phyloP scores from a whole-genome alignment of 2,797 vertebrate genomes.

The Cossypha dichroa region DNA sequence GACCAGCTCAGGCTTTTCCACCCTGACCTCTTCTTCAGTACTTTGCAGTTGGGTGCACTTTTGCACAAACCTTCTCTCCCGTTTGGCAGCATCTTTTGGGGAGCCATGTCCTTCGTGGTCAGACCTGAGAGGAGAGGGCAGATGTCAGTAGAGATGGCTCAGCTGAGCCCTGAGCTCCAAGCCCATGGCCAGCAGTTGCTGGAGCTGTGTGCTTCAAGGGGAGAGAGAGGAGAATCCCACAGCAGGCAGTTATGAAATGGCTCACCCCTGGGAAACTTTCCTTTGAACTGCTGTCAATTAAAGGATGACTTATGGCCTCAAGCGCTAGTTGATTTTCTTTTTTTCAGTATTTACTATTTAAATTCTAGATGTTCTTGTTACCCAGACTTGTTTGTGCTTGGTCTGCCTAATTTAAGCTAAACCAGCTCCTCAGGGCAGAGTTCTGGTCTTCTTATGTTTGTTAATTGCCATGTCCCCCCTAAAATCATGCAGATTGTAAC shows the following conservation, averaged over 20 bases:
- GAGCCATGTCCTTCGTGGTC: fast-evolving
- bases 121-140: not conserved
- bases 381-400: not conserved
- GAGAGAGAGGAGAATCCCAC: not conserved
- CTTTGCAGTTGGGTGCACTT: not conserved
- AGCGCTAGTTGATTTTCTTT: not conserved
- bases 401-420: constrained; percentile 22
- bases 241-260: not conserved
- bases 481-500: not conserved
- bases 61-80: not conserved
- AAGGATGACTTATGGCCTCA: not conserved
- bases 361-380: constrained; percentile 35
- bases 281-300: constrained; percentile 53
- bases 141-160: not conserved
- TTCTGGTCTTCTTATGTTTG: not conserved
- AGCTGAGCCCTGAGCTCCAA: fast-evolving
- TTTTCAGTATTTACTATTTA: constrained; percentile 24
- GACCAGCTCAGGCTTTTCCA: not conserved
- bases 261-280: constrained; percentile 6
- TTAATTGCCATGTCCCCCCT: not conserved
- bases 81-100: not conserved
- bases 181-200: not conserved
- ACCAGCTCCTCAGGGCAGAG: constrained; percentile 36
- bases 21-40: not conserved
- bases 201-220: not conserved